Conservation (phyloP, 2,113 vertebrate genomes). For the Thermophis baileyi region DNA sequence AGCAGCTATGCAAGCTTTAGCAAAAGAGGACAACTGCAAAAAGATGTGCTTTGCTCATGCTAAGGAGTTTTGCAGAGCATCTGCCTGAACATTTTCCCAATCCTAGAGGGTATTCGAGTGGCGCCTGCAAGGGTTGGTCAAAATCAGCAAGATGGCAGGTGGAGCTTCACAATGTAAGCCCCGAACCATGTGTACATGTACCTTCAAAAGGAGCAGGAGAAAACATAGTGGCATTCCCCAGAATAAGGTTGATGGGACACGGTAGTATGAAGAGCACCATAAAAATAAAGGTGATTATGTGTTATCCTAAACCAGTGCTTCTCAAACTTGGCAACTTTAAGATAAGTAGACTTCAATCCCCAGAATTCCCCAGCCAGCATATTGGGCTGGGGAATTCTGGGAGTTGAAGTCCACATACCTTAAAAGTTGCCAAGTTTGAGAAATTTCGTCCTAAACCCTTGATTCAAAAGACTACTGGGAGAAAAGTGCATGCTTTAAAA, state of each 20-base stretch:
- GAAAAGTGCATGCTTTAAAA: not conserved
- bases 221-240: not conserved
- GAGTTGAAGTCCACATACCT: not conserved
- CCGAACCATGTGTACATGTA: too few relatives aligned
- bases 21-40: not conserved
- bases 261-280: not conserved
- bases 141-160: not conserved
- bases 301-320: not conserved
- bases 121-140: not conserved
- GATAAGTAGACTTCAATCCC: not conserved
- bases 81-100: not conserved
- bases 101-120: not conserved
- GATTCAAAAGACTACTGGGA: not conserved
- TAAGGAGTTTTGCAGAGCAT: not conserved
- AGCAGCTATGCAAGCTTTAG: not conserved
- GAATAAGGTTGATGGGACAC: not conserved
- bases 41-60: not conserved
- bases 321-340: not conserved
- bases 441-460: not conserved
- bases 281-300: not conserved
- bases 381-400: not conserved
- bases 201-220: not conserved
- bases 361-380: not conserved
- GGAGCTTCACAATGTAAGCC: not conserved
- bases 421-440: not conserved